Base-by-base conservation (phyloP, 2,888 invertebrate genomes). In the Tigriopus californicus region DNA sequence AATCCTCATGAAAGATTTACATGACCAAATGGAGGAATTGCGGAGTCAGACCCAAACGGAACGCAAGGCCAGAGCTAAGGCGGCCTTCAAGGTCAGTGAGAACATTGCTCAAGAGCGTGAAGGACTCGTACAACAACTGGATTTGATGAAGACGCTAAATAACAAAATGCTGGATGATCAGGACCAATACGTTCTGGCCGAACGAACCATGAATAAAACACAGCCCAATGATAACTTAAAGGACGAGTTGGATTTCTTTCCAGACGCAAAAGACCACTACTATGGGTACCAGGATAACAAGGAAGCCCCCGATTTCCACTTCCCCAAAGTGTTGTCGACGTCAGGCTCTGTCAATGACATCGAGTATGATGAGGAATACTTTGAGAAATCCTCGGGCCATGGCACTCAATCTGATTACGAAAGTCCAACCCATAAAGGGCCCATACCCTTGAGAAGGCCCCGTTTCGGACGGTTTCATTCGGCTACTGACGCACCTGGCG, bases 31-130 rank as follows among this genome's bases (percentile, higher is more conserved):
- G 15, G 62, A 64, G 20, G 33, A 44, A 22, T 11, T 53, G 20
- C 54, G 58, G 22, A 54, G 25, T 44, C 49, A 58, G 48, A 62
- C 54, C 20, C 59, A 61, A 53, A 55, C 61, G 11, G 63, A 64
- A 57, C 54, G 61, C 24, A 24, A 59, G 12, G 48, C 48, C 13
- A 48, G 64, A 25, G 63, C 25, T 65, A 72, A 71, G 64, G 69
- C 71, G 25, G 72, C 73, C 3, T 62, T 73, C 25, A 67, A 70
- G 61, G 66, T 73, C 15, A 70, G 70, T 5, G 73, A 74, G 63
- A 71, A 70, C 13, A 73, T 74, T 22, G 73, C 73, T 1, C 63
- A 70, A 60, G 74, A 74, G 63, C 65, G 74, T 58, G 74, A 74
- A 66, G 62, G 61, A 20, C 65, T 75, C 41, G 72, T 74, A 15